A percentile compares a stretch with the other conserved stretches of the same genome.
Evolutionary conservation across 2,888 invertebrate species (phyloP).

Genomic region (Pristionchus fissidentatus): DNA sequence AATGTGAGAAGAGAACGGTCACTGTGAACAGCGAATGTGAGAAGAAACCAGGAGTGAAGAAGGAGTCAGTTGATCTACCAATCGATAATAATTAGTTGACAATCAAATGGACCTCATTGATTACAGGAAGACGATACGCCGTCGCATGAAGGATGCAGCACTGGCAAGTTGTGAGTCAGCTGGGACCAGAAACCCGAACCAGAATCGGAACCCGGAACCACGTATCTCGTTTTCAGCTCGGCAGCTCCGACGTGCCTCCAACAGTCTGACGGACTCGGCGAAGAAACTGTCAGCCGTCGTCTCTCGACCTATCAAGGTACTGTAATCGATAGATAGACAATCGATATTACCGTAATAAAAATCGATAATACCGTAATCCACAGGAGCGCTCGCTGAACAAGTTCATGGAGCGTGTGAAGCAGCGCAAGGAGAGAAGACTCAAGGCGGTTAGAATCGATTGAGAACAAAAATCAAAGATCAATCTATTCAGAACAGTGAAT

Average conservation of each 20-base stretch:
- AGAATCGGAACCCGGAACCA: no score
- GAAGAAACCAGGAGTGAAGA: slow-evolving; percentile 1
- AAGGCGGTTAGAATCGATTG: not conserved
- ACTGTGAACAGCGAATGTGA: not conserved
- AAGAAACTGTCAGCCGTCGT: not conserved
- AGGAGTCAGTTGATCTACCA: not conserved
- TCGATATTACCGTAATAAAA: not conserved
- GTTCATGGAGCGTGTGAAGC: slow-evolving; percentile 21
- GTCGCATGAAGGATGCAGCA: slow-evolving; percentile 23
- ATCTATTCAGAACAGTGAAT: not conserved
- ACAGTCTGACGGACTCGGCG: slow-evolving; percentile 2
- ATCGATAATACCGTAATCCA: not conserved
- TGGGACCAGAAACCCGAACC: no score
- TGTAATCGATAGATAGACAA: not conserved
- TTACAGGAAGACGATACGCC: not conserved
- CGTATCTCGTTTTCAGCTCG: slow-evolving; percentile 12
- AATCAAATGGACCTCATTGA: not conserved
- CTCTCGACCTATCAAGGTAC: slow-evolving; percentile 13
- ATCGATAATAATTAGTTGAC: no score
- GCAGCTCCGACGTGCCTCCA: slow-evolving; percentile 2
- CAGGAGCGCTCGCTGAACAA: slow-evolving; percentile 9
- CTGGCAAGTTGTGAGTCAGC: not conserved
- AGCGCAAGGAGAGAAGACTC: not conserved
- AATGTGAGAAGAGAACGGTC: not conserved
- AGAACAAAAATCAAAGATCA: not conserved